Evolutionary conservation across 2,113 vertebrate species (phyloP).

Genomic region (Saiga tatarica): DNA sequence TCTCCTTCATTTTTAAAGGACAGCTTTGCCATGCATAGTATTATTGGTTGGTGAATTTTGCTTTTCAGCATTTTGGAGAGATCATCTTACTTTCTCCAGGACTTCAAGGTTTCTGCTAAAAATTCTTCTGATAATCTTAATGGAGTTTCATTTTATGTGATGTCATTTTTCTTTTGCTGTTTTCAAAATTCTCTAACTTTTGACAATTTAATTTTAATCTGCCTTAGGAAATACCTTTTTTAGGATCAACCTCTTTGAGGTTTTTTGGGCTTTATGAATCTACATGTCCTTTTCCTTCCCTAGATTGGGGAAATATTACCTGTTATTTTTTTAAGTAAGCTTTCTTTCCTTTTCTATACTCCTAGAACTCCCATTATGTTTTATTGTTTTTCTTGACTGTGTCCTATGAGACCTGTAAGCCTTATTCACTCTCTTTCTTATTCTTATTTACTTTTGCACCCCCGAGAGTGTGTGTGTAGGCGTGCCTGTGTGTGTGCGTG

Average conservation of each 20-base stretch:
- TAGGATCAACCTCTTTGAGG: neutral
- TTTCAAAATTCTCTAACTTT: neutral
- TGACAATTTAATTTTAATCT: neutral
- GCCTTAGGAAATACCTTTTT: neutral
- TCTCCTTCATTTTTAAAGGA: neutral
- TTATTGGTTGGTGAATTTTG: neutral
- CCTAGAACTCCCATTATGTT: neutral
- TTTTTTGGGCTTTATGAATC: neutral
- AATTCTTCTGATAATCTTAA: neutral
- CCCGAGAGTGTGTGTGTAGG: neutral
- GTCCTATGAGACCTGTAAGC: neutral
- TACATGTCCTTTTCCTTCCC: neutral
- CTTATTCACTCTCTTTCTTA: neutral
- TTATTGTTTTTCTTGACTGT: neutral
- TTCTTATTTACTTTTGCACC: neutral
- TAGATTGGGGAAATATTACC: neutral
- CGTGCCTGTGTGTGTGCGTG: rapidly evolving
- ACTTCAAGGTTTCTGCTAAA: neutral
- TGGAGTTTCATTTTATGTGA: neutral
- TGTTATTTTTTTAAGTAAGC: neutral
- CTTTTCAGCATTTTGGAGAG: neutral
- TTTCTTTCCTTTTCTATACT: neutral
- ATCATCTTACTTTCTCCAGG: neutral
- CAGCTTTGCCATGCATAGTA: neutral
- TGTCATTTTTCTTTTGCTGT: neutral